A percentile compares a stretch with the other conserved stretches of the same genome.
Conservation (phyloP, 2,113 vertebrate genomes). For the Anseranas semipalmata region DNA sequence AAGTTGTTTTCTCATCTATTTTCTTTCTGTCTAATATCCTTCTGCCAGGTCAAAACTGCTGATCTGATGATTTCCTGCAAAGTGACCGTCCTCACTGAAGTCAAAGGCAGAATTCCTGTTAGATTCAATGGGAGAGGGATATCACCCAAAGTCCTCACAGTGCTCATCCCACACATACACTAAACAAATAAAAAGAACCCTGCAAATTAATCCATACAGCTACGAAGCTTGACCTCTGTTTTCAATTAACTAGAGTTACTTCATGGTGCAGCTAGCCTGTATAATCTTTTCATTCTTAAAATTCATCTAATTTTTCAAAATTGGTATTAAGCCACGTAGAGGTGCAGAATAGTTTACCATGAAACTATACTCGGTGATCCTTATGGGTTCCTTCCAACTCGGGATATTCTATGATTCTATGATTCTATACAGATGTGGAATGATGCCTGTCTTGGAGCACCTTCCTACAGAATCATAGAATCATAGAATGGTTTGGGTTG, state of each 20-base stretch:
- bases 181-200: not conserved
- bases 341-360: not conserved
- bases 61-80: constrained; percentile 23
- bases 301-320: not conserved
- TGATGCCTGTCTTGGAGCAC: not conserved
- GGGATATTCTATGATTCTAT: no score
- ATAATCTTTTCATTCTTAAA: not conserved
- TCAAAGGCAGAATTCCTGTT: not conserved
- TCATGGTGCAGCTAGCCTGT: rapidly evolving
- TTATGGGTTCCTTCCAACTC: no score
- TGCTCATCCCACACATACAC: no score
- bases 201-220: not conserved
- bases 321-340: not conserved
- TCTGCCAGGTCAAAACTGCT: constrained; percentile 33
- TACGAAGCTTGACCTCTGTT: rapidly evolving
- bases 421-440: not conserved
- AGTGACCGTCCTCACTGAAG: not conserved
- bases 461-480: not conserved
- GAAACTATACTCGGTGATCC: no score
- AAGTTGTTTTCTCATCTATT: constrained; percentile 57
- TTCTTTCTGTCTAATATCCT: constrained; percentile 14
- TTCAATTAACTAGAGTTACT: not conserved
- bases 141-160: rapidly evolving
- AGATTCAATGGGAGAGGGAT: not conserved
- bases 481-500: not conserved